Base-by-base conservation (phyloP, 2,888 invertebrate species). In the Heliconius sara region DNA sequence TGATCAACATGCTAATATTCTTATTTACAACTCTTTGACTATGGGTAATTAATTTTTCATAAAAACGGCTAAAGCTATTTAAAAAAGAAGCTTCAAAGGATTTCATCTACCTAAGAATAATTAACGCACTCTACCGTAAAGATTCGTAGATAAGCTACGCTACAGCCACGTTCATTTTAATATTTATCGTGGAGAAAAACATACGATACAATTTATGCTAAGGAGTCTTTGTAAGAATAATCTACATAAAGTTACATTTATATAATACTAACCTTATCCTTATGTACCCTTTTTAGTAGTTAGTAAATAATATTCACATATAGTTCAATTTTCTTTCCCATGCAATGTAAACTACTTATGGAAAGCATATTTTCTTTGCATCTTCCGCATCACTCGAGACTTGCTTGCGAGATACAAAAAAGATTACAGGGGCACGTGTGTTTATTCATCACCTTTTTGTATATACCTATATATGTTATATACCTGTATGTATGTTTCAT, bases 101-200 rank as follows among this genome's bases (percentile, higher is more conserved):
- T 78, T 78, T 67, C 73, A 73, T 73, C 73, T 71, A 43, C 60
- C 70, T 60, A 70, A 78, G 73, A 73, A 74, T 78, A 74, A 78
- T 74, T 74, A 67, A 78, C 52, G 73, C 73, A 67, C 73, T 73
- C 73, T 67, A 60, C 52, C 27, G 78, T 78, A 67, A 73, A 67
- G 73, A 78, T 67, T 66, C 65, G 52, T 63, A 78, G 73, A 67
- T 78, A 74, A 67, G 78, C 67, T 67, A 66, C 66, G 57, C 67
- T 66, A 52, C n/a, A 67, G 72, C 57, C 39, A 60, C 60, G 39
- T 66, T 66, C 47, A 72, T 73, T 78, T 78, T 78, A 67, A 77
- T 78, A 78, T 78, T 74, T 43, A 60, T 34, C 22, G 19, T 34
- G 63, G 43, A 68, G 27, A 63, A 77, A 78, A 78, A 73, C 52